Evolutionary conservation across 2,113 vertebrate species (phyloP).

Genomic region (Platichthys flesus): DNA sequence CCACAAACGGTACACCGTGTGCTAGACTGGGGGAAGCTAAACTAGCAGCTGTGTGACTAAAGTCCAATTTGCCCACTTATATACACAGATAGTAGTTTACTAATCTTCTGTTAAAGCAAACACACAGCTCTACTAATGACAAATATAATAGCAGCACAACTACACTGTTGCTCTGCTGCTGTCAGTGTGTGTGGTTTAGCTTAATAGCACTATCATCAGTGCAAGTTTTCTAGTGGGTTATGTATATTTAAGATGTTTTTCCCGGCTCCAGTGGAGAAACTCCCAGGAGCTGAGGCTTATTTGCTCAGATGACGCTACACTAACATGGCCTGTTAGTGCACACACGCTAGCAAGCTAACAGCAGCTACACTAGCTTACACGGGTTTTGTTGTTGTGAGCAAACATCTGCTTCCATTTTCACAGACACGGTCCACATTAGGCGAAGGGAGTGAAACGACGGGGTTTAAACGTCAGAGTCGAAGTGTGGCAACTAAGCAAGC

Average conservation of each 20-base stretch:
- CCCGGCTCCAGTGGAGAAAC: conserved; percentile 45
- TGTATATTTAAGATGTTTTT: conserved; percentile 15
- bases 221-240: neutral
- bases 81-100: neutral
- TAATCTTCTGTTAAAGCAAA: conserved; percentile 8
- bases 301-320: conserved; percentile 73
- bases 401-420: neutral
- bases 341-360: conserved; percentile 47
- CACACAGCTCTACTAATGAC: neutral
- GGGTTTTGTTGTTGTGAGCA: neutral
- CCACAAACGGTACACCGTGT: neutral
- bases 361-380: conserved; percentile 10
- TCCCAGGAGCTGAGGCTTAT: conserved; percentile 57
- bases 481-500: neutral
- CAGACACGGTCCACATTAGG: neutral
- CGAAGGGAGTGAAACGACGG: neutral
- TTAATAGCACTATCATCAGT: neutral
- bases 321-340: conserved; percentile 65
- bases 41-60: conserved; percentile 27
- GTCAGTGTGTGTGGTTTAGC: neutral
- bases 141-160: neutral
- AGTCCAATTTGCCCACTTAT: conserved; percentile 46
- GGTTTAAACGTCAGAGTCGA: neutral
- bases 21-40: neutral
- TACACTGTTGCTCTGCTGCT: neutral